Evolutionary conservation across 2,113 vertebrate species (phyloP), one percentile per base, ranked within the genome.

Genomic region (Diadophis punctatus): DNA sequence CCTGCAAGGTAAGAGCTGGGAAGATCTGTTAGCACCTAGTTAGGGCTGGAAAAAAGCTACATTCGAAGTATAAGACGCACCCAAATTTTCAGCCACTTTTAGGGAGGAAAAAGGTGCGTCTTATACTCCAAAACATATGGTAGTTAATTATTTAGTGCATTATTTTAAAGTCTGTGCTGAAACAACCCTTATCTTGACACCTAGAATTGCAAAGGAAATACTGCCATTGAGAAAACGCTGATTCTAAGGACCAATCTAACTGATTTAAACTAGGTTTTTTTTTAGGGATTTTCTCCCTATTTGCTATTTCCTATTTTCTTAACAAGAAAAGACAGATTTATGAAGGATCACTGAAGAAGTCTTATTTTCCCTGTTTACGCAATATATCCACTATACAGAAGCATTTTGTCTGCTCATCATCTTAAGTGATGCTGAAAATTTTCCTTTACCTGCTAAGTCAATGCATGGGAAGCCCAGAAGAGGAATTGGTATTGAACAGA

Each of bases 401-500:
- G 80, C 18, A 34, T 85, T 87, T 84, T 87, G 27, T 63, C 86
- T 58, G 90, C 94, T 23, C 56, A 87, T 68, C 80, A 97, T 91
- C 90, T 63, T n/a, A 94, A 93, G 43, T 23, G 43, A 68, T 93
- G 93, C 87, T 94, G 95, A 92, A 95, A 95, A 94, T 87, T 95
- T 91, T 92, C 95, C 95, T 93, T 92, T 49, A 0, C n/a, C 18
- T 93, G 93, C 2, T 95, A 95, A 95, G 94, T 96, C 86, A 10
- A 2, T 94, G 93, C 39, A 46, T 92, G 68, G 58, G 96, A 94
- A 94, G 94, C 90, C 95, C 94, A 93, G 95, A 96, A 95, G 87
- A 94, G 93, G 96, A 97, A 96, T 91, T 95, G 96, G 95, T 96
- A 97, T 95, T 95, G 95, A 97, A 96, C 94, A 86, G 58, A 94